Percentiles rank a stretch among this genome's conserved stretches.
Evolutionary conservation across 37 sponge, comb jelly and placozoan species (phyloP).

Genomic region (Geodia barretti): DNA sequence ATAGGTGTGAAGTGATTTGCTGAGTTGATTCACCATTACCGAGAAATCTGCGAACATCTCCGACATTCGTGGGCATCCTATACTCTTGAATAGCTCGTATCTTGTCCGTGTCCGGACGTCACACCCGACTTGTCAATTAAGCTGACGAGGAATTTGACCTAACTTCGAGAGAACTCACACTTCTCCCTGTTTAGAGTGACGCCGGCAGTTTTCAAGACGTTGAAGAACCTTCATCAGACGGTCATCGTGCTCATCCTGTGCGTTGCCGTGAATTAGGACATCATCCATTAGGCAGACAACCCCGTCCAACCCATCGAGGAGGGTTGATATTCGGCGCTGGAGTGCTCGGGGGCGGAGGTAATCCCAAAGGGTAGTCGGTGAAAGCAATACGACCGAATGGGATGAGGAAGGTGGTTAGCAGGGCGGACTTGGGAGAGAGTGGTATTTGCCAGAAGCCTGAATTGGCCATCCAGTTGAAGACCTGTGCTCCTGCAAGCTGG

Average conservation of each 20-base stretch:
- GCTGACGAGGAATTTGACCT: conserved; percentile 25
- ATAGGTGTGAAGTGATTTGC: too few relatives aligned
- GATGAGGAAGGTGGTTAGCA: conserved; percentile 48
- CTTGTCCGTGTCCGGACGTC: conserved; percentile 43
- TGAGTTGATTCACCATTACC: conserved; percentile 18
- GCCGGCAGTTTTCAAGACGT: background rate
- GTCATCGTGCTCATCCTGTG: conserved; percentile 4
- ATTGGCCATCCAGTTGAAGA: conserved; percentile 34
- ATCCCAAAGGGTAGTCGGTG: background rate
- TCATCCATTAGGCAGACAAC: conserved; percentile 46
- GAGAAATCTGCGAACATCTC: conserved; percentile 1
- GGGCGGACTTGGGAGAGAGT: conserved; percentile 5
- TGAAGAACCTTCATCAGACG: conserved; percentile 7
- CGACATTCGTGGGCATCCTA: conserved; percentile 9
- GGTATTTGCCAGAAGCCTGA: conserved; percentile 61
- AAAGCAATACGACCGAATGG: conserved; percentile 35
- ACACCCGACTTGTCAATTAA: conserved; percentile 28
- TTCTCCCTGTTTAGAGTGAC: conserved; percentile 16
- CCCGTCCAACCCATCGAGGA: conserved; percentile 38
- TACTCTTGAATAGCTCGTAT: conserved; percentile 27
- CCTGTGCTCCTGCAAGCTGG: conserved; percentile 12
- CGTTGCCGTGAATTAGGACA: conserved; percentile 19
- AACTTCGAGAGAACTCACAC: conserved; percentile 10
- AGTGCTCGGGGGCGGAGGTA: conserved; percentile 22
- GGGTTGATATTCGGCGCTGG: conserved; percentile 14